These are phyloP conservation scores for Tetrao urogallus DNA, from an alignment of 2,113 vertebrate genomes.

Conservation along the genomic window DNA sequence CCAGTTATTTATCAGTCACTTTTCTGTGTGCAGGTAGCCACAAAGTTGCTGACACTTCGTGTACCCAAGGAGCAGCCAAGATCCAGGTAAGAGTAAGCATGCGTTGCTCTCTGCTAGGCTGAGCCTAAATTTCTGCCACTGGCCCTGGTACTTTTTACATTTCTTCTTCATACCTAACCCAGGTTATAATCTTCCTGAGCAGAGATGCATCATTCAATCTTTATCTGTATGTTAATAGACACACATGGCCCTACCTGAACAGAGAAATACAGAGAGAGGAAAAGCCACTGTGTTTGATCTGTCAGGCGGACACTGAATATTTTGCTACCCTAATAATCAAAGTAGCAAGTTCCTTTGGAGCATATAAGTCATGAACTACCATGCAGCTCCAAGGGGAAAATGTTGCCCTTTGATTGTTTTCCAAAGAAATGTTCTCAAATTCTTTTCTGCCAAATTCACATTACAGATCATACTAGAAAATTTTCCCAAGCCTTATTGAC, in stretches of 20 bases:
- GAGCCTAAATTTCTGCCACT: background rate
- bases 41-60: accelerated
- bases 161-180: background rate
- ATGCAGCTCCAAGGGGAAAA: conserved; percentile 49
- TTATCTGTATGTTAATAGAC: background rate
- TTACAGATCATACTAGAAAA: conserved; percentile 53
- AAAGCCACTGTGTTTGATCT: conserved; percentile 56
- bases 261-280: background rate
- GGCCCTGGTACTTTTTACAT: background rate
- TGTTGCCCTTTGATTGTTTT: conserved; percentile 70
- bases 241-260: background rate
- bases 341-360: conserved; percentile 26
- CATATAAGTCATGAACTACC: conserved; percentile 49
- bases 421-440: conserved; percentile 69
- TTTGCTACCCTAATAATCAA: conserved; percentile 30
- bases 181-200: background rate
- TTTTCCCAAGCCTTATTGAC: conserved; percentile 72
- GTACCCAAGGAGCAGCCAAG: background rate
- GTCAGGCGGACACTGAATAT: conserved; percentile 33
- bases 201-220: background rate
- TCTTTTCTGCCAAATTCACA: conserved; percentile 59
- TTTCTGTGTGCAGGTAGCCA: background rate
- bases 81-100: background rate
- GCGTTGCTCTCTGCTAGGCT: background rate
- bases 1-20: background rate